phyloP scores from a whole-genome alignment of 2,797 vertebrate genomes.

The Paedocypris micromegethes region DNA sequence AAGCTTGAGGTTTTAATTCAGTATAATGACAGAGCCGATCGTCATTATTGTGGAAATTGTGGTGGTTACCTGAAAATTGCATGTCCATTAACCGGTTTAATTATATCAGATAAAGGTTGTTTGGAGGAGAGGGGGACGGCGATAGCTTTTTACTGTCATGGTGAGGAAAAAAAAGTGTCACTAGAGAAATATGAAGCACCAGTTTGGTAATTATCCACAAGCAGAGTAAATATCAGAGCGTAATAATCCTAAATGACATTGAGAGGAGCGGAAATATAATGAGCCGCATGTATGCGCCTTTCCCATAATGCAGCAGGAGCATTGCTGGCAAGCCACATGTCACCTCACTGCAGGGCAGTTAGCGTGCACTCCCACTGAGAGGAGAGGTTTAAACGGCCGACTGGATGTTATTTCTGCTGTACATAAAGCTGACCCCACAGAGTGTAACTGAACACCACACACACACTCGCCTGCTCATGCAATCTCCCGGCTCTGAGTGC shows the following conservation, averaged over 20 bases:
- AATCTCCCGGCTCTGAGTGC: conserved; percentile 21
- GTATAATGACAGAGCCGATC: conserved; percentile 63
- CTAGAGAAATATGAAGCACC: conserved; percentile 28
- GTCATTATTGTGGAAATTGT: conserved; percentile 66
- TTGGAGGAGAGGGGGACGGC: conserved; percentile 6
- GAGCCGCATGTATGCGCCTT: conserved; percentile 32
- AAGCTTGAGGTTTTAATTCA: conserved; percentile 44
- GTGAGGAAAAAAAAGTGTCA: conserved; percentile 10
- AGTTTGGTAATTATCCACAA: conserved; percentile 42
- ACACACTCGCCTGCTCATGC: conserved; percentile 21
- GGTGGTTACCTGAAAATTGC: conserved; percentile 56
- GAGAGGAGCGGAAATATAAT: conserved; percentile 41
- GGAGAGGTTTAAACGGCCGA: conserved; percentile 43
- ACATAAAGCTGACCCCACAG: conserved; percentile 48
- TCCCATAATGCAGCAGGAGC: conserved; percentile 32
- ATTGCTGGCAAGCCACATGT: conserved; percentile 45
- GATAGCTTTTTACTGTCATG: conserved; percentile 52
- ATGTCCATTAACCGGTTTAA: conserved; percentile 64
- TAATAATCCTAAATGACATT: conserved; percentile 47
- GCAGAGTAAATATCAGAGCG: conserved; percentile 40
- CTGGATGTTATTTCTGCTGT: conserved; percentile 50
- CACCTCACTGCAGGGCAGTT: conserved; percentile 45
- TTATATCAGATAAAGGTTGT: conserved; percentile 49
- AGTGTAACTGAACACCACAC: conserved; percentile 40
- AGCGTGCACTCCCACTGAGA: conserved; percentile 43